Percentiles rank a stretch among this genome's conserved stretches.
Conservation (phyloP, 37 sponge, comb jelly and placozoan species). For the Beroe ovata region DNA sequence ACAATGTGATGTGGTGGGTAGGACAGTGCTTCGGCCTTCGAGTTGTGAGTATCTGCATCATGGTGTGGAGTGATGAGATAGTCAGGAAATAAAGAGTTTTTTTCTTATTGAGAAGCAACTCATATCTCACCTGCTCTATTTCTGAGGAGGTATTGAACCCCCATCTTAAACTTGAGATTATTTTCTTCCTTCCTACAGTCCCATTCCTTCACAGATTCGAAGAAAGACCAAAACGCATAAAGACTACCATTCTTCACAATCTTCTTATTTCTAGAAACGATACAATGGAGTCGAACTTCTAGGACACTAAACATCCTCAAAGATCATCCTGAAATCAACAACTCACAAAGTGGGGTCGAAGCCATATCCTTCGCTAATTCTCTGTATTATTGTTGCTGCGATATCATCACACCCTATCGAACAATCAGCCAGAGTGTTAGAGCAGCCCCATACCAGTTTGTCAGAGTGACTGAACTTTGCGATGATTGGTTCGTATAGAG, state of each 20-base stretch:
- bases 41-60: neutral
- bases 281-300: too few relatives aligned
- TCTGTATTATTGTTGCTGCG: neutral
- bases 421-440: neutral
- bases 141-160: conserved; percentile 7
- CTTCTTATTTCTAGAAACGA: conserved; percentile 14
- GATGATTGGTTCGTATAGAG: conserved; percentile 17
- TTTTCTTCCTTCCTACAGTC: neutral
- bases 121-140: too few relatives aligned
- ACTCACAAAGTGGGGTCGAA: conserved; percentile 51
- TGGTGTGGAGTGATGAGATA: too few relatives aligned
- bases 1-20: neutral
- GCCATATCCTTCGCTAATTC: conserved; percentile 24
- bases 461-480: conserved; percentile 32
- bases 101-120: too few relatives aligned
- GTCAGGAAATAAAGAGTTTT: too few relatives aligned
- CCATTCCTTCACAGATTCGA: neutral
- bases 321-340: neutral
- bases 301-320: too few relatives aligned
- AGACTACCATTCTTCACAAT: conserved; percentile 20
- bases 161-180: conserved; percentile 6
- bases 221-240: conserved; percentile 57
- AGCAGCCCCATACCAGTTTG: conserved; percentile 53
- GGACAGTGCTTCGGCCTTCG: neutral
- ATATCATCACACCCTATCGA: conserved; percentile 2